Conservation (phyloP, 2,888 invertebrate genomes). For the Resseliella maxima region DNA sequence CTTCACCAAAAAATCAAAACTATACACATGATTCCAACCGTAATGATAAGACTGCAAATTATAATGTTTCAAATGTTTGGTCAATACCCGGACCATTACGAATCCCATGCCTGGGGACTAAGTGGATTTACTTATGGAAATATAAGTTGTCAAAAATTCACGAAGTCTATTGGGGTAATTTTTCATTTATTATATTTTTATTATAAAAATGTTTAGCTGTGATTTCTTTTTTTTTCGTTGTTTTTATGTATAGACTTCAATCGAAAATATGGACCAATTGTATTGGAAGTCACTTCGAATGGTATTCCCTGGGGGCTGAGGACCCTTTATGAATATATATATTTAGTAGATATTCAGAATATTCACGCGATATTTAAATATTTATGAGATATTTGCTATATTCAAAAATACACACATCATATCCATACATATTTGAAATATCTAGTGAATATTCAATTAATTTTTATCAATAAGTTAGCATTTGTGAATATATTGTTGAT, state of each 20-base stretch:
- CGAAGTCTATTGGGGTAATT: constrained; percentile 81
- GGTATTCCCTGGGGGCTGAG: too few species aligned
- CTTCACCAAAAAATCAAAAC: background rate
- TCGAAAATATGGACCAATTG: constrained; percentile 78
- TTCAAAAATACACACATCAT: too few species aligned
- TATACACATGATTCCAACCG: background rate
- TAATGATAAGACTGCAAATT: constrained; percentile 51
- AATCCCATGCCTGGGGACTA: constrained; percentile 81
- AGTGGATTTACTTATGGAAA: constrained; percentile 80
- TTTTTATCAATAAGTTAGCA: too few species aligned
- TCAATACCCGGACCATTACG: constrained; percentile 79
- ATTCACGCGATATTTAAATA: too few species aligned
- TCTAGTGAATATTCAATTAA: too few species aligned
- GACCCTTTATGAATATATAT: too few species aligned
- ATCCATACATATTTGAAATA: too few species aligned
- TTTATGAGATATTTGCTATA: too few species aligned
- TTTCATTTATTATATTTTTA: constrained; percentile 51
- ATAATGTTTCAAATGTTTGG: constrained; percentile 61
- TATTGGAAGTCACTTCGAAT: constrained; percentile 81
- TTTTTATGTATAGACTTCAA: constrained; percentile 73
- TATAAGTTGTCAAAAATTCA: constrained; percentile 81
- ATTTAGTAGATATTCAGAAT: too few species aligned
- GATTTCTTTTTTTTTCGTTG: constrained; percentile 18
- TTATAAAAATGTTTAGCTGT: background rate
- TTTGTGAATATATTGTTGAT: too few species aligned